Evolutionary conservation across 2,113 vertebrate species (phyloP).

Genomic region (Pogona vitticeps): DNA sequence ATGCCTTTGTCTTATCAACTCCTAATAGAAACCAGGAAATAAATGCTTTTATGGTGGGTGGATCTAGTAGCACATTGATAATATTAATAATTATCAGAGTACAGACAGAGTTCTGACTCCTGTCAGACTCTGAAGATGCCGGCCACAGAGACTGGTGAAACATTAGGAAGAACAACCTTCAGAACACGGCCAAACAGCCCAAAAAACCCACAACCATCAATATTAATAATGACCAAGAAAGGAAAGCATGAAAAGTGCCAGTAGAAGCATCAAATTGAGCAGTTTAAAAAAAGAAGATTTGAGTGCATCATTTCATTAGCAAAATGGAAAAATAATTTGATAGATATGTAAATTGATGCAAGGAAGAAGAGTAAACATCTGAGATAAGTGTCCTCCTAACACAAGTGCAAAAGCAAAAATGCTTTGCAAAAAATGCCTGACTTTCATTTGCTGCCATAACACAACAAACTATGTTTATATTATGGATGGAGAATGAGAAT

Average conservation of each 20-base stretch:
- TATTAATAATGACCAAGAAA: no score
- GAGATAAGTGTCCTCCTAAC: neutral
- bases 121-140: no score
- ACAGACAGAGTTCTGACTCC: no score
- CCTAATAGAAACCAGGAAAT: slow-evolving; percentile 7
- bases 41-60: slow-evolving; percentile 10
- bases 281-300: neutral
- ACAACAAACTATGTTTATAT: neutral
- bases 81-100: no score
- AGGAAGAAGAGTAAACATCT: neutral
- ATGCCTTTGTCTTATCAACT: slow-evolving; percentile 29
- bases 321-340: neutral
- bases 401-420: neutral
- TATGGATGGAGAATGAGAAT: neutral
- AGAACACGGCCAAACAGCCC: no score
- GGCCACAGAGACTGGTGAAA: no score
- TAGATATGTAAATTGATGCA: slow-evolving; percentile 11
- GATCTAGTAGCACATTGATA: no score
- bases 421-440: neutral
- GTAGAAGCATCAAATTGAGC: neutral
- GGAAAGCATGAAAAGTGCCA: neutral
- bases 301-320: neutral
- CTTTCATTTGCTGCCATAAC: neutral
- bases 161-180: no score
- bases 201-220: no score